Evolutionary conservation across 2,888 invertebrate species (phyloP).

Genomic region (Adineta ricciae): DNA sequence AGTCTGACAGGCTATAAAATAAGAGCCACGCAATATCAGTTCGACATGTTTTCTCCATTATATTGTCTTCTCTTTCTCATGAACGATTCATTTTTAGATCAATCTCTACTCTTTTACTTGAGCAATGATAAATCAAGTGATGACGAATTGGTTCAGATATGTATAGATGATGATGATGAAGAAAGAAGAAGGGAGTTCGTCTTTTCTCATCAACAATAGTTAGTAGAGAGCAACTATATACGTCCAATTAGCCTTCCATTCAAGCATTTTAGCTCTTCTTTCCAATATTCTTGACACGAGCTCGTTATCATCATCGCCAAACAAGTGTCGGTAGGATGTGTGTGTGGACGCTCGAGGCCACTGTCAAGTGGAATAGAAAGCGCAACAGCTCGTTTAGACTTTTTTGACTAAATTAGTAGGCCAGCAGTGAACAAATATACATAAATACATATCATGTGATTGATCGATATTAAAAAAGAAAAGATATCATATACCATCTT

Average conservation of each 20-base stretch:
- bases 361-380: conserved; percentile 5
- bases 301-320: neutral
- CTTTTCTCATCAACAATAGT: neutral
- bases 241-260: neutral
- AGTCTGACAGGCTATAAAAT: conserved; percentile 7
- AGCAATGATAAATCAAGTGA: conserved; percentile 9
- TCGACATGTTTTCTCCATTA: conserved; percentile 12
- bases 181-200: neutral
- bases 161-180: neutral
- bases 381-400: neutral
- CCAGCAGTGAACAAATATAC: neutral
- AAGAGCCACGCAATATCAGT: neutral
- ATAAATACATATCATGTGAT: neutral
- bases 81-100: neutral
- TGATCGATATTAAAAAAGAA: neutral
- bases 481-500: neutral
- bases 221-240: neutral
- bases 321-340: neutral
- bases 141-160: neutral
- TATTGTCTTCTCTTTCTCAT: neutral
- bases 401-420: neutral
- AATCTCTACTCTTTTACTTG: neutral
- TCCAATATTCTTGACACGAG: neutral
- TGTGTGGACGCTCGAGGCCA: neutral
- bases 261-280: neutral